Evolutionary conservation across 2,888 invertebrate species (phyloP), one percentile per base, ranked within the genome.

Genomic region (Scaptomyza tumidula): DNA sequence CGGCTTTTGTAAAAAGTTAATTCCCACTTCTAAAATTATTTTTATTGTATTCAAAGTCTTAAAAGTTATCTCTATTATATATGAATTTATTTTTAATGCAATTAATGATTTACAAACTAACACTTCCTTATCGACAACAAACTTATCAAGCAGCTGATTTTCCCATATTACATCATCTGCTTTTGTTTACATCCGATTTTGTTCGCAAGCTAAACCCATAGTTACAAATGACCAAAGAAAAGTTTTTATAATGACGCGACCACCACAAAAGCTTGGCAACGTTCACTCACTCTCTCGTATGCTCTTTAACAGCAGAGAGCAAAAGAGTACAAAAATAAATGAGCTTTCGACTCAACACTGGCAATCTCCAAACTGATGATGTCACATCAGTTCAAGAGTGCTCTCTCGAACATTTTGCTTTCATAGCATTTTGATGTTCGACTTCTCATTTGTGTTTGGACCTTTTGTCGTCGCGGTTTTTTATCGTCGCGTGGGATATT

Each of bases 341-440:
- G 13, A 44, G 57, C 61, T 58, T 55, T 76, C n/a, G 67, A 14
- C 43, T 52, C 19, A 35, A 43, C 24, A 29, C 37, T 48, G 7
- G 3, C 16, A 16, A 41, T 52, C 68, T 74, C 60, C 33, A 16
- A 59, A 58, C 39, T 74, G 77, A 74, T 80, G 86, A 85, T 71
- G 80, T 82, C 86, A 85, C 61, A 54, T 14, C 1, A 6, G 9
- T 13, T 35, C 6, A 2, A 29, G n/a, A n/a, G n/a, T n/a, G n/a
- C 56, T 43, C 44, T 62, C 35, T 43, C 44, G 55, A 44, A 44
- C 24, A 57, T 56, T 57, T 33, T 27, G 27, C 27, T 24, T 52
- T 44, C 37, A 41, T 6, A 39, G 4, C 29, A 39, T 48, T 43
- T 29, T 6, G 3, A n/a, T 10, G 10, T 43, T 55, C 43, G 45